Evolutionary conservation across 2,888 invertebrate species (phyloP).

Genomic region (Tethea ocularis): DNA sequence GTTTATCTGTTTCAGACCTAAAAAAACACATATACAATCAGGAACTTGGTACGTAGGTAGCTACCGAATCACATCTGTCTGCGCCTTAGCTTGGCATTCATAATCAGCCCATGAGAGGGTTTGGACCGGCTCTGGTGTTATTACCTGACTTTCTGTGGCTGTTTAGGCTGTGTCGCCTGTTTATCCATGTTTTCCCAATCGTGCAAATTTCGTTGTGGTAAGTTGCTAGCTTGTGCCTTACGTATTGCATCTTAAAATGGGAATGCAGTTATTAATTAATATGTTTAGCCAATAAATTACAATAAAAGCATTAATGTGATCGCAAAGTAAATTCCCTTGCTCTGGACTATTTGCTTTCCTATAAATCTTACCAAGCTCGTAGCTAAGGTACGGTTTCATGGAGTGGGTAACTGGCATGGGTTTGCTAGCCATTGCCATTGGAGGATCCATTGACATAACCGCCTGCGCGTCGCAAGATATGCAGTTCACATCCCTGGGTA

Average conservation of each 20-base stretch:
- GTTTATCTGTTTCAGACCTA: slow-evolving; percentile 67
- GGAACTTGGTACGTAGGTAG: too few species aligned
- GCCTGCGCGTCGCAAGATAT: slow-evolving; percentile 90
- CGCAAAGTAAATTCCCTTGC: neutral
- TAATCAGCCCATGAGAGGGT: too few species aligned
- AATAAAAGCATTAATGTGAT: too few species aligned
- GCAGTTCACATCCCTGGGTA: slow-evolving; percentile 87
- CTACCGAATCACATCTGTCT: too few species aligned
- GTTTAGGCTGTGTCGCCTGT: slow-evolving; percentile 54
- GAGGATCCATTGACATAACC: slow-evolving; percentile 86
- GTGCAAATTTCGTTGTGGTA: slow-evolving; percentile 74
- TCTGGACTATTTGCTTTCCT: neutral
- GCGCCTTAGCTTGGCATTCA: too few species aligned
- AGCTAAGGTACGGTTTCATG: slow-evolving; percentile 88
- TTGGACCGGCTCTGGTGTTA: too few species aligned
- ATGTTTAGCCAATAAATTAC: too few species aligned
- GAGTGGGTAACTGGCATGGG: slow-evolving; percentile 83
- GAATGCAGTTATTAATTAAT: too few species aligned
- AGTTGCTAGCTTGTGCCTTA: slow-evolving; percentile 62
- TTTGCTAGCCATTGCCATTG: slow-evolving; percentile 67
- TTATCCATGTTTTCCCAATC: slow-evolving; percentile 78
- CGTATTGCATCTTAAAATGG: slow-evolving; percentile 64
- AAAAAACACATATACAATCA: neutral
- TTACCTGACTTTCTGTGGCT: slow-evolving; percentile 61
- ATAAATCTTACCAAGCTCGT: slow-evolving; percentile 84